Evolutionary conservation across 1,140 invertebrate species (phyloP).

Genomic region (Drosophila orena): DNA sequence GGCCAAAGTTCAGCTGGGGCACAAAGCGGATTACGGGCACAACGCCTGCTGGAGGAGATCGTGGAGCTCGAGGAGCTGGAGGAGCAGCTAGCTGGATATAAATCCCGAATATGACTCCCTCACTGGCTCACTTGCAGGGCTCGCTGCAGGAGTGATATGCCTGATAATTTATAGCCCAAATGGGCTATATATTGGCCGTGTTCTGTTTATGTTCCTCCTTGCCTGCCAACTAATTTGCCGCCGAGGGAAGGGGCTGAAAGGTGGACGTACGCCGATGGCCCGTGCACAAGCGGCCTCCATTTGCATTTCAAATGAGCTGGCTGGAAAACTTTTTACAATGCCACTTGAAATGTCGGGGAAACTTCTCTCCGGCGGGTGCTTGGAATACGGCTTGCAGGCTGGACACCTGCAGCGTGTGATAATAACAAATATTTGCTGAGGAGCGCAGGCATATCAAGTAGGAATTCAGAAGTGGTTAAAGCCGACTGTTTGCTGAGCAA

Average conservation of each 20-base stretch:
- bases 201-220: slow-evolving; percentile 51
- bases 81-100: slow-evolving; percentile 2
- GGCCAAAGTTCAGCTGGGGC: slow-evolving; percentile 38
- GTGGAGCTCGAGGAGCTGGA: not conserved
- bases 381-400: slow-evolving; percentile 14
- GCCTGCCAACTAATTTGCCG: slow-evolving; percentile 63
- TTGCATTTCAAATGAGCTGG: slow-evolving; percentile 75
- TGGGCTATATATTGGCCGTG: slow-evolving; percentile 63
- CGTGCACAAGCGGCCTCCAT: slow-evolving; percentile 42
- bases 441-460: not conserved
- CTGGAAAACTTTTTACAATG: slow-evolving; percentile 66
- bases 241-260: not conserved
- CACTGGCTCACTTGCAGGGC: slow-evolving; percentile 32
- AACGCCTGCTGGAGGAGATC: slow-evolving; percentile 9
- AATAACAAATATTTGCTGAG: slow-evolving; percentile 25
- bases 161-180: slow-evolving; percentile 60
- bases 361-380: slow-evolving; percentile 31
- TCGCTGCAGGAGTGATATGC: not conserved
- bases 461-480: not conserved
- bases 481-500: not conserved
- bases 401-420: slow-evolving; percentile 25
- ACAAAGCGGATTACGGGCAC: slow-evolving; percentile 62
- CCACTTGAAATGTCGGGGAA: slow-evolving; percentile 52
- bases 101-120: slow-evolving; percentile 49
- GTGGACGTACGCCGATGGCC: slow-evolving; percentile 32